phyloP scores from a whole-genome alignment of 2,797 vertebrate genomes.

The Capromys pilorides region DNA sequence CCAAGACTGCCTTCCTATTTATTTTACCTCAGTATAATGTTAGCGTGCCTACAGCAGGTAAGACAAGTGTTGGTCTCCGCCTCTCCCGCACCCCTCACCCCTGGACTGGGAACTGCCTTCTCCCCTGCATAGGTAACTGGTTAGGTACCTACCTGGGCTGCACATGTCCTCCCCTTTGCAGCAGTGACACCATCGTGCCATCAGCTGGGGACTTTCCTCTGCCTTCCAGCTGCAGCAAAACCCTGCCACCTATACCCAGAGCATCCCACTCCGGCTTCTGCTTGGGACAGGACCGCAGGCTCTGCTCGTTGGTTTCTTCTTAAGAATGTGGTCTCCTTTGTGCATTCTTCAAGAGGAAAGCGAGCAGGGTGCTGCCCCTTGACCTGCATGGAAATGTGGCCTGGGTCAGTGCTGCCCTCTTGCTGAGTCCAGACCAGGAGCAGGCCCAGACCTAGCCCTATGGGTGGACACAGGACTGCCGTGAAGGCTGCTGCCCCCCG shows the following conservation, averaged over 20 bases:
- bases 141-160: not conserved
- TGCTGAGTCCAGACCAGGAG: not conserved
- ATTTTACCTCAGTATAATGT: slow-evolving; percentile 99
- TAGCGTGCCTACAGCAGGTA: slow-evolving; percentile 93
- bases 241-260: not conserved
- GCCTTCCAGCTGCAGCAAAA: no score
- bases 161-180: not conserved
- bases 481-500: not conserved
- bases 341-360: not conserved
- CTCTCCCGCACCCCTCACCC: not conserved
- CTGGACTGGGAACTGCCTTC: not conserved
- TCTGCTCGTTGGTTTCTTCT: not conserved
- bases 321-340: not conserved
- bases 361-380: not conserved
- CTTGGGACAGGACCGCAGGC: not conserved
- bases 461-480: not conserved
- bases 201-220: not conserved
- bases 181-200: not conserved
- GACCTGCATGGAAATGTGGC: not conserved
- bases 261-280: not conserved
- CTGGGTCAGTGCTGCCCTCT: not conserved
- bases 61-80: slow-evolving; percentile 38
- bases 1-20: slow-evolving; percentile 97
- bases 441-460: not conserved
- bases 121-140: not conserved